These are phyloP conservation scores for Scleropages formosus DNA, from an alignment of 2,797 vertebrate genomes.

Conservation along the genomic window DNA sequence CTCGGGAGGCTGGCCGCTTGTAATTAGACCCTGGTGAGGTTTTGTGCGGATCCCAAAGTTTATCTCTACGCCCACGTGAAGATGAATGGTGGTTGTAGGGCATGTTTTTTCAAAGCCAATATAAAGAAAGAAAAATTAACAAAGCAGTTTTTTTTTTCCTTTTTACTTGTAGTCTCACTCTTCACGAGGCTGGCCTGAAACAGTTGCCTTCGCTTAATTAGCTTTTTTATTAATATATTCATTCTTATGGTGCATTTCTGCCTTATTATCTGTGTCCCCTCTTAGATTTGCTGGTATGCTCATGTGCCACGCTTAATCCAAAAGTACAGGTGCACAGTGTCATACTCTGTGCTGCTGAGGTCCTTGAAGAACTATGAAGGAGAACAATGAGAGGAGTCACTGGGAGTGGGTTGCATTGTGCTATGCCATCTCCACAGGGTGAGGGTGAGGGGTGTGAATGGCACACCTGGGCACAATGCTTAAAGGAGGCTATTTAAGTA, in stretches of 20 bases:
- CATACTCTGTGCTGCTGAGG: not conserved
- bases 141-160: not conserved
- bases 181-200: not conserved
- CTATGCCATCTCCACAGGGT: not conserved
- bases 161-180: slow-evolving; percentile 10
- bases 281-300: not conserved
- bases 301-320: not conserved
- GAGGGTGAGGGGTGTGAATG: too few species aligned
- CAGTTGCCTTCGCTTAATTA: slow-evolving; percentile 15
- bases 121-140: not conserved
- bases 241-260: not conserved
- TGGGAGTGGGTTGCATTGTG: not conserved
- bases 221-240: not conserved
- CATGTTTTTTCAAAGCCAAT: not conserved
- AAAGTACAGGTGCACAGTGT: not conserved
- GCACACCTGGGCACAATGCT: too few species aligned
- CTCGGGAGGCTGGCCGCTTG: not conserved
- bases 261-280: too few species aligned
- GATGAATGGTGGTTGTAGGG: not conserved
- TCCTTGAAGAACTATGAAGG: not conserved
- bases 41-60: not conserved
- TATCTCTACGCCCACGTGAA: not conserved
- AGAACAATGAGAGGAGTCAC: slow-evolving; percentile 7
- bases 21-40: not conserved
- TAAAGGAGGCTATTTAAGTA: too few species aligned